Percentiles rank a stretch among this genome's conserved stretches.
These are phyloP conservation scores for Urocyon cinereoargenteus DNA, from an alignment of 2,797 vertebrate genomes.

Conservation along the genomic window DNA sequence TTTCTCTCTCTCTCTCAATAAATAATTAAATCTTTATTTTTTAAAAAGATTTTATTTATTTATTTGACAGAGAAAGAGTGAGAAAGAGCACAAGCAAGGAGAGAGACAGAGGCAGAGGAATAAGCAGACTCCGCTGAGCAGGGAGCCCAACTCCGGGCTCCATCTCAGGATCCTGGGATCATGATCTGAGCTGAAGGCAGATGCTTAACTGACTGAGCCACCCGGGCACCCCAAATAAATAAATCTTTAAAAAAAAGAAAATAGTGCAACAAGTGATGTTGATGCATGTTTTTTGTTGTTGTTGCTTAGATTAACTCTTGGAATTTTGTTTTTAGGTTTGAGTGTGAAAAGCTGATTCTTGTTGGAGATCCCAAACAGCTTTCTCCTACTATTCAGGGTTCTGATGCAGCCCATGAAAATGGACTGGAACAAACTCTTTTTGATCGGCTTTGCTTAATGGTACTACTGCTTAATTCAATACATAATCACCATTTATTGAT, in stretches of 20 bases:
- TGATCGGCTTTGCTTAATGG: constrained; percentile 90
- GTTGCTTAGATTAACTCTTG: constrained; percentile 23
- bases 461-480: constrained; percentile 63
- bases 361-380: constrained; percentile 91
- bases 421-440: constrained; percentile 92
- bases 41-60: too few species aligned
- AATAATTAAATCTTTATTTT: background rate
- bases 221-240: background rate
- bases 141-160: too few species aligned
- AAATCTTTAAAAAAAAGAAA: background rate
- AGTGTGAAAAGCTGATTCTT: constrained; percentile 90
- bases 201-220: too few species aligned
- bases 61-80: too few species aligned
- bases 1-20: background rate
- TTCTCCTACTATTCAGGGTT: constrained; percentile 90
- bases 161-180: too few species aligned
- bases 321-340: constrained; percentile 86
- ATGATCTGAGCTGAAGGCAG: too few species aligned
- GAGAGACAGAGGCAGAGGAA: too few species aligned
- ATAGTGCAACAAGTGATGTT: background rate
- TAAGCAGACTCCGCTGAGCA: too few species aligned
- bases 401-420: constrained; percentile 87
- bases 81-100: too few species aligned
- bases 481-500: background rate
- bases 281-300: background rate